Conservation (phyloP, 2,797 vertebrate species). For the Chaenodraco wilsoni region DNA sequence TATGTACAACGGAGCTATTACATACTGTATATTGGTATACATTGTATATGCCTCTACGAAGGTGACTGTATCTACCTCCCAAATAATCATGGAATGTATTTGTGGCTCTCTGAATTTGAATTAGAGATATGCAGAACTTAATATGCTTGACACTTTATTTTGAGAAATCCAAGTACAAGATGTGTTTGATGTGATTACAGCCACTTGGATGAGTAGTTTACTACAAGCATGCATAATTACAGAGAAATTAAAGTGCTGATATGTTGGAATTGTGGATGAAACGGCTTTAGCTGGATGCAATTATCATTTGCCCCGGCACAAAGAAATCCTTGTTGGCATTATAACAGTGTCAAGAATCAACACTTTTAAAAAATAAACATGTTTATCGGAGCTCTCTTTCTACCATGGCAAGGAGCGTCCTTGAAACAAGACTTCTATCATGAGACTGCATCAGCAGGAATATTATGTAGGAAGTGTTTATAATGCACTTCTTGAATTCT, state of each 20-base stretch:
- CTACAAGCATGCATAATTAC: conserved; percentile 21
- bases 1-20: too few species aligned
- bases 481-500: conserved; percentile 12
- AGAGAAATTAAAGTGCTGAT: conserved; percentile 27
- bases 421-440: conserved; percentile 34
- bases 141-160: conserved; percentile 14
- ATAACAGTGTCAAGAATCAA: conserved; percentile 6
- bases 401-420: conserved; percentile 22
- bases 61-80: conserved; percentile 47
- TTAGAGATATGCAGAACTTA: conserved; percentile 25
- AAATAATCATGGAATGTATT: conserved; percentile 49
- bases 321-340: conserved; percentile 24
- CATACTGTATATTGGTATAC: not conserved
- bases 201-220: conserved; percentile 20
- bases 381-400: conserved; percentile 1
- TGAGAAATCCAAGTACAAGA: conserved; percentile 6
- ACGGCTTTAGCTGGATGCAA: conserved; percentile 17
- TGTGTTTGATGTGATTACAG: conserved; percentile 30
- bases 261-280: conserved; percentile 17
- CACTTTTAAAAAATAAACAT: conserved; percentile 8
- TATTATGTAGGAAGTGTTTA: conserved; percentile 27
- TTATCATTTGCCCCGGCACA: conserved; percentile 27
- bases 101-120: conserved; percentile 22
- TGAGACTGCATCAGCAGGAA: conserved; percentile 42
- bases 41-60: conserved; percentile 41